A percentile compares a stretch with the other conserved stretches of the same genome.
Evolutionary conservation across 2,797 vertebrate genomes (phyloP).

Genomic region (Peromyscus attwateri): DNA sequence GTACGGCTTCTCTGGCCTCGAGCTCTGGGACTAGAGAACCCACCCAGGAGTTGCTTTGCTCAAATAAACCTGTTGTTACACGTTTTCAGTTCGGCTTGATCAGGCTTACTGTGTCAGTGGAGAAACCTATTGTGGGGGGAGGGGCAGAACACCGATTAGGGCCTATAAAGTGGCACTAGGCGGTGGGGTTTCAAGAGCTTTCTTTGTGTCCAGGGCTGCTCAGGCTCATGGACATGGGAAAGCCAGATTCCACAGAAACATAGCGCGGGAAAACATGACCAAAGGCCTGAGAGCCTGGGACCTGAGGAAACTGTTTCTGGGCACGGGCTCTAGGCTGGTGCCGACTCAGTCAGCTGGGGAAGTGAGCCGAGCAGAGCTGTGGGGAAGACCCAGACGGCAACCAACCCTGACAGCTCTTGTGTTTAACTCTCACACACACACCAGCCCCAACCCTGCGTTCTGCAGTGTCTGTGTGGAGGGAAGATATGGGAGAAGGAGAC

Average conservation of each 20-base stretch:
- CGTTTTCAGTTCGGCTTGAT: too few species aligned
- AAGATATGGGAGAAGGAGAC: not conserved
- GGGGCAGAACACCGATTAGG: too few species aligned
- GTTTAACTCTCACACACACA: not conserved
- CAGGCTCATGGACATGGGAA: accelerated
- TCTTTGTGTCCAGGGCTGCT: not conserved
- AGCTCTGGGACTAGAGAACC: too few species aligned
- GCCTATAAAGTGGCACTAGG: not conserved
- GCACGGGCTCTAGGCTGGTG: not conserved
- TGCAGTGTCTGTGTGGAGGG: not conserved
- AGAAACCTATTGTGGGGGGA: too few species aligned
- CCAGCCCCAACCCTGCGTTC: not conserved
- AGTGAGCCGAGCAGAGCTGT: not conserved
- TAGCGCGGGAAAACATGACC: not conserved
- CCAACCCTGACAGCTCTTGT: conserved; percentile 22
- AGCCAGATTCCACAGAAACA: not conserved
- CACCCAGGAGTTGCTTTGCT: too few species aligned
- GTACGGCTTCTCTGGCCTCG: too few species aligned
- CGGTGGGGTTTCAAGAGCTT: not conserved
- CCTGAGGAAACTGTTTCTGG: conserved; percentile 4
- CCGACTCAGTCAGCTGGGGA: not conserved
- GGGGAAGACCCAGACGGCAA: not conserved
- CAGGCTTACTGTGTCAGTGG: too few species aligned
- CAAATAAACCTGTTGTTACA: too few species aligned
- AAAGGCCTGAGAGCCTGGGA: not conserved